Base-by-base conservation (phyloP, 2,113 vertebrate species). In the Dinomys branickii region DNA sequence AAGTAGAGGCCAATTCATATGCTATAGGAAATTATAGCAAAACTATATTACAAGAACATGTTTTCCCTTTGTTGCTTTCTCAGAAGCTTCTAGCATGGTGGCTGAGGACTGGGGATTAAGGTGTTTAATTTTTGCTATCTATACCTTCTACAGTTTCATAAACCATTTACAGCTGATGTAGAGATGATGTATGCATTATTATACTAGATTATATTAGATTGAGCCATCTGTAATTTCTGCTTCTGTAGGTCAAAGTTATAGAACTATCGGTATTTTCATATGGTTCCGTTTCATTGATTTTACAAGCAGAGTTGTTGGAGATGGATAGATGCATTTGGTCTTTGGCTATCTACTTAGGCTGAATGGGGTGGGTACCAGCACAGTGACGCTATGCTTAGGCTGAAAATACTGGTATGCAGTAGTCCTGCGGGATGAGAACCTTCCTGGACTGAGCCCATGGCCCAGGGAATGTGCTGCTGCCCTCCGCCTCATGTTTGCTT, bases 191-290 rank as follows among this genome's bases (percentile, higher is more conserved):
- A 61, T 35, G 33, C 50, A 22, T 50, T 96, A 65, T 85, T 77
- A 38, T 33, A 13, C 33, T 58, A 73, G 69, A 69, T 88, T 30
- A 38, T 65, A 10, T 50, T 58, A 81, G 35, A 3, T 52, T 19
- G 80, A 92, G 30, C 8, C 71, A 24, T 44, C 12, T 33, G 82
- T 44, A n/a, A 58, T 84, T 88, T 97, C 44, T 61, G 59, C 30
- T 73, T 75, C 54, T 47, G 11, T 63, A 41, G 73, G 73, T 47
- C 69, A 54, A 54, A 41, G 58, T 78, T 35, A 56, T 59, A 77
- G 41, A 94, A 85, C 56, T 38, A 19, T 28, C 19, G 26, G 81
- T 56, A 28, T 47, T 86, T 75, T 75, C 24, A 17, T n/a, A 35
- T 1, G 14, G 12, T 44, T 77, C n/a, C 5, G 7, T 67, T 59